Percentiles rank a stretch among this genome's conserved stretches.
These are phyloP conservation scores for Proteles cristata DNA, from an alignment of 2,113 vertebrate genomes.

Conservation along the genomic window DNA sequence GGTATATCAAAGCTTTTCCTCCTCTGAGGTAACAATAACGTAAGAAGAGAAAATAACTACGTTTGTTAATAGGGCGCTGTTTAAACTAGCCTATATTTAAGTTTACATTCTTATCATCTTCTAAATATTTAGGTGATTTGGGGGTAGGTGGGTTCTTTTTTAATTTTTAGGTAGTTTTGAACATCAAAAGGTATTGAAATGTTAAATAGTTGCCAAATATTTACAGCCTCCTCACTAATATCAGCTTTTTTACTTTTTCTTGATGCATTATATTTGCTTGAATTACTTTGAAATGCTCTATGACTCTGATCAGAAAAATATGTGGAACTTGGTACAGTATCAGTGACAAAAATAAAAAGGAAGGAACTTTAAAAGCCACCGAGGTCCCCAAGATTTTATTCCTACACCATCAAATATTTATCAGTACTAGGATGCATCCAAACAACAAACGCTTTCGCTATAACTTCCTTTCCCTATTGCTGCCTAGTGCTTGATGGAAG, in stretches of 20 bases:
- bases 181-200: background rate
- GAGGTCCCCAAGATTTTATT: background rate
- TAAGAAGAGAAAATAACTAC: background rate
- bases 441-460: background rate
- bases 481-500: background rate
- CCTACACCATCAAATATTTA: background rate
- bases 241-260: conserved; percentile 29
- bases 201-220: background rate
- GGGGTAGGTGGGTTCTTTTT: too few species aligned
- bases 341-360: background rate
- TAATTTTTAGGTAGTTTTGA: background rate
- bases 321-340: background rate
- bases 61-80: background rate
- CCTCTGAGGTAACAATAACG: background rate
- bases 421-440: background rate
- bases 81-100: background rate
- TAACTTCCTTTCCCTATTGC: background rate
- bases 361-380: background rate
- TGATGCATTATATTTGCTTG: background rate
- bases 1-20: background rate
- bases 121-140: background rate
- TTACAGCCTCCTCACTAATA: background rate
- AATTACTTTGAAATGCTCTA: conserved; percentile 7
- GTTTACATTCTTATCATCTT: background rate
- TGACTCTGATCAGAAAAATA: conserved; percentile 2